phyloP scores from a whole-genome alignment of 1,140 invertebrate genomes.

The Drosophila lini region DNA sequence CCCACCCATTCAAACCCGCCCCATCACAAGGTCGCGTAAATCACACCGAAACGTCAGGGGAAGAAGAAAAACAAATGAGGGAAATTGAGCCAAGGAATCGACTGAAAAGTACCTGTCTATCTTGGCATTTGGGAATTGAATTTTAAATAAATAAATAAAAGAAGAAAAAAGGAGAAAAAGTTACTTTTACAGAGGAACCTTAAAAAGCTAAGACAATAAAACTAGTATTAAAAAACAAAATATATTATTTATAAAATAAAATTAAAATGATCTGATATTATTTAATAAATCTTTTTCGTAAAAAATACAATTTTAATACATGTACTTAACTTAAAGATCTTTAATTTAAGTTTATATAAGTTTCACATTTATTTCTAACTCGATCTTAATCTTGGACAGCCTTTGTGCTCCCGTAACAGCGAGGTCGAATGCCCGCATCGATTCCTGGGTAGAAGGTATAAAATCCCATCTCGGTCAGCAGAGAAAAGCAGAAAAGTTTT shows the following conservation, averaged over 20 bases:
- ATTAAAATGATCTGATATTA: too few relatives aligned
- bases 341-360: not conserved
- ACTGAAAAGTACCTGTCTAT: slow-evolving; percentile 27
- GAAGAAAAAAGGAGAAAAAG: too few relatives aligned
- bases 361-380: not conserved
- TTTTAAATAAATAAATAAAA: not conserved
- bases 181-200: not conserved
- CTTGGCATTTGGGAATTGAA: not conserved
- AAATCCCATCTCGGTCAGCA: slow-evolving; percentile 41
- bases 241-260: too few relatives aligned
- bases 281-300: too few relatives aligned
- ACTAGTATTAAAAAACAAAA: not conserved
- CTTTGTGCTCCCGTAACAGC: not conserved
- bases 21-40: slow-evolving; percentile 43
- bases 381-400: not conserved
- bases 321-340: not conserved
- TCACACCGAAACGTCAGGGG: slow-evolving; percentile 26
- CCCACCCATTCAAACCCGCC: slow-evolving; percentile 6
- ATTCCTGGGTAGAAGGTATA: not conserved
- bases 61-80: slow-evolving; percentile 29
- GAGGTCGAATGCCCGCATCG: not conserved
- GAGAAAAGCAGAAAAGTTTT: slow-evolving; percentile 69
- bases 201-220: too few relatives aligned
- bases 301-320: too few relatives aligned
- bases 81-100: slow-evolving; percentile 15